A percentile compares a stretch with the other conserved stretches of the same genome.
phyloP scores from a whole-genome alignment of 2,113 vertebrate species.

The Megaptera novaeangliae region DNA sequence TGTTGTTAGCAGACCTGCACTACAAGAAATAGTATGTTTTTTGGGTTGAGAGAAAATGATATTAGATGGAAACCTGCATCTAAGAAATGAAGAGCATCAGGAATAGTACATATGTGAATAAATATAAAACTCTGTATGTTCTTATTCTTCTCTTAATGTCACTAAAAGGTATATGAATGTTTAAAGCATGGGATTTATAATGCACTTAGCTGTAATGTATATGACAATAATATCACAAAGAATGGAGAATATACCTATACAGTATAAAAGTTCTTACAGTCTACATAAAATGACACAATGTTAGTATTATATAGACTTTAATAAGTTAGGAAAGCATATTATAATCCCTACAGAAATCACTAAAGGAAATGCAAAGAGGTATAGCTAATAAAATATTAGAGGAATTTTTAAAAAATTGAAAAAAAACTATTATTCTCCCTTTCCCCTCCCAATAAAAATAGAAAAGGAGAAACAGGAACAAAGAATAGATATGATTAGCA shows the following conservation, averaged over 20 bases:
- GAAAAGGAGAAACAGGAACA: background rate
- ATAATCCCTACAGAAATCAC: background rate
- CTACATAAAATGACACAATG: background rate
- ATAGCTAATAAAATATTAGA: conserved; percentile 11
- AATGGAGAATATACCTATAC: background rate
- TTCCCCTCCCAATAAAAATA: background rate
- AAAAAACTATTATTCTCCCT: background rate
- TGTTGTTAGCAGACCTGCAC: background rate
- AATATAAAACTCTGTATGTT: background rate
- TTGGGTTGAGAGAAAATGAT: background rate
- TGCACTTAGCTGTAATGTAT: background rate
- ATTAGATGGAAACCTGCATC: conserved; percentile 20
- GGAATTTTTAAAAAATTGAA: background rate
- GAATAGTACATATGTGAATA: background rate
- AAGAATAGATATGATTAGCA: background rate
- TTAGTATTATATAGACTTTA: background rate
- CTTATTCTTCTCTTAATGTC: background rate
- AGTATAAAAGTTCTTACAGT: background rate
- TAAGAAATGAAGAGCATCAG: background rate
- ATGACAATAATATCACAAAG: background rate
- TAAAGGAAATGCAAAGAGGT: background rate
- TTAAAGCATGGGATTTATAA: background rate
- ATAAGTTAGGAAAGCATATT: background rate
- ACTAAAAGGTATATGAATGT: background rate
- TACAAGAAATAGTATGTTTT: conserved; percentile 16